A percentile compares a stretch with the other conserved stretches of the same genome.
phyloP scores from a whole-genome alignment of 2,113 vertebrate species.

The Chionis minor region DNA sequence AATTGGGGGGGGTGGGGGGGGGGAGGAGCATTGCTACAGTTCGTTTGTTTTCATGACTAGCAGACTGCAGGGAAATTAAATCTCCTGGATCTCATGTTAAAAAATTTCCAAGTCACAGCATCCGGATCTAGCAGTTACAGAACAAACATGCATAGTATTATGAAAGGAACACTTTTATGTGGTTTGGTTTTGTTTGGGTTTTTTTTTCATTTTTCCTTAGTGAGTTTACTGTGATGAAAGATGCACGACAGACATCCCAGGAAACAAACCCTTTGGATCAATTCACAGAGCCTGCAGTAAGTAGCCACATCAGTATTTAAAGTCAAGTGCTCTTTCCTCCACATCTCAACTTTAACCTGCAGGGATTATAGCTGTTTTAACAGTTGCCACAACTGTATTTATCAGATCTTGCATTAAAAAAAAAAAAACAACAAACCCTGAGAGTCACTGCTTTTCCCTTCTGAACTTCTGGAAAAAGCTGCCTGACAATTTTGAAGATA shows the following conservation, averaged over 20 bases:
- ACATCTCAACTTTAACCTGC: neutral
- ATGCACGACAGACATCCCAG: neutral
- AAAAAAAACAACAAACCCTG: neutral
- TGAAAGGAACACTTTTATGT: neutral
- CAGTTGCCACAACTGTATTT: neutral
- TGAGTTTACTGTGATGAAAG: neutral
- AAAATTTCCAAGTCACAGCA: neutral
- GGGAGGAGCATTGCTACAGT: neutral
- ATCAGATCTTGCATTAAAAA: neutral
- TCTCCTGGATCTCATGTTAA: neutral
- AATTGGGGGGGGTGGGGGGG: rapidly evolving
- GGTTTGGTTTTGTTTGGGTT: neutral
- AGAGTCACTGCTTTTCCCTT: neutral
- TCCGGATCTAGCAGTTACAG: neutral
- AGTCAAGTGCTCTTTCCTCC: neutral
- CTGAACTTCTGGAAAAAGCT: neutral
- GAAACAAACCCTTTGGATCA: neutral
- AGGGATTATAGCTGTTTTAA: neutral
- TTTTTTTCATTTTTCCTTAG: neutral
- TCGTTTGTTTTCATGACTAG: neutral
- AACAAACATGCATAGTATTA: neutral
- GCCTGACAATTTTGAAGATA: neutral
- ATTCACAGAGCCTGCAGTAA: neutral
- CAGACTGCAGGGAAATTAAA: neutral
- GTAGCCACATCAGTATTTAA: neutral